These are phyloP conservation scores for Engraulis encrasicolus DNA, from an alignment of 2,113 vertebrate genomes.

Conservation along the genomic window DNA sequence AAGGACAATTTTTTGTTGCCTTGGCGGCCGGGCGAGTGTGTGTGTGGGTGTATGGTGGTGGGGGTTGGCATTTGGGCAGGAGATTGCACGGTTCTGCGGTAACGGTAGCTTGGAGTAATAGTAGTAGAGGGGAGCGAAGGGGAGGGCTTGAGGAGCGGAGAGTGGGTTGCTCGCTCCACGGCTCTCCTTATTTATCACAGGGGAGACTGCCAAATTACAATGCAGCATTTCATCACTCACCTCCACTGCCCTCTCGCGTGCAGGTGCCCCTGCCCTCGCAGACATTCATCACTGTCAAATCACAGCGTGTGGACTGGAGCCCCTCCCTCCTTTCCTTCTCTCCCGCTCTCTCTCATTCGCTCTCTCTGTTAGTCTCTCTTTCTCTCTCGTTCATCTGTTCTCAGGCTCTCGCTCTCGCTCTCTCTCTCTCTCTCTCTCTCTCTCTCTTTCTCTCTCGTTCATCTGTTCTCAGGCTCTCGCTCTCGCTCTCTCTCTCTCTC, in stretches of 20 bases:
- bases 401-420: slow-evolving; percentile 7
- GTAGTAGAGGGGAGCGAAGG: background rate
- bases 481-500: background rate
- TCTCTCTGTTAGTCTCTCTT: slow-evolving; percentile 6
- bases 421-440: background rate
- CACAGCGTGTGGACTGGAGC: background rate
- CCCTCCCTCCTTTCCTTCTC: background rate
- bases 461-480: background rate
- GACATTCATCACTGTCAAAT: slow-evolving; percentile 54
- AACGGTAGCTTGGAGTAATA: background rate
- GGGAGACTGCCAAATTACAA: slow-evolving; percentile 51
- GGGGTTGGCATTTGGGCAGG: background rate
- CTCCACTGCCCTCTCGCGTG: slow-evolving; percentile 33
- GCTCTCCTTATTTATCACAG: slow-evolving; percentile 46
- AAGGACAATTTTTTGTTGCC: slow-evolving; percentile 49
- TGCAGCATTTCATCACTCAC: slow-evolving; percentile 50
- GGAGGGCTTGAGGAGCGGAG: slow-evolving; percentile 20
- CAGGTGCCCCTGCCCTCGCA: slow-evolving; percentile 48
- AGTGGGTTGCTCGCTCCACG: background rate
- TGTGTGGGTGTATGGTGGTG: background rate
- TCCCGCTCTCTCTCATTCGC: background rate
- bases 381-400: background rate
- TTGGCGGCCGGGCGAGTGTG: slow-evolving; percentile 36
- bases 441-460: background rate
- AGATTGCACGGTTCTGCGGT: background rate